Conservation (phyloP, 2,797 vertebrate genomes). For the Lateolabrax maculatus region DNA sequence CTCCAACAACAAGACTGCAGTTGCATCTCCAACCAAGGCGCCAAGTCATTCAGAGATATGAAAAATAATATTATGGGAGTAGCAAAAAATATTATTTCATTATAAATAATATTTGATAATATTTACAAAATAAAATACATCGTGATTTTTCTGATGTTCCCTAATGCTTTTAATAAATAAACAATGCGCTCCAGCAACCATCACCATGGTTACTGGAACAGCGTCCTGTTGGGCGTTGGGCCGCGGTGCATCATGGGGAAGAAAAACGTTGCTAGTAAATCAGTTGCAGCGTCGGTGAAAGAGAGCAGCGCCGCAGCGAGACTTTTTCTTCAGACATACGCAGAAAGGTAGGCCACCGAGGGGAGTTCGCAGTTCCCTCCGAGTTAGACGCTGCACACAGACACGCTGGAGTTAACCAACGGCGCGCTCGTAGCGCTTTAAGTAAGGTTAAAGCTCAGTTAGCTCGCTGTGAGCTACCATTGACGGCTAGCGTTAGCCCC, state of each 20-base stretch:
- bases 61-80: background rate
- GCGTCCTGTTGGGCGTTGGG: conserved; percentile 47
- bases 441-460: conserved; percentile 17
- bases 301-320: background rate
- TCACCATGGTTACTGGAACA: conserved; percentile 63
- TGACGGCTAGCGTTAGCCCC: conserved; percentile 40
- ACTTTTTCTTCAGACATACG: background rate
- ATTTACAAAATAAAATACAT: too few relatives aligned
- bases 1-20: background rate
- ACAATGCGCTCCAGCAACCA: background rate
- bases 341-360: background rate
- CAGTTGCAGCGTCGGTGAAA: background rate
- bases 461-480: conserved; percentile 1
- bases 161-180: background rate
- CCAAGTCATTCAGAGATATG: too few relatives aligned
- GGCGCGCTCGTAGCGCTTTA: background rate
- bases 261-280: conserved; percentile 30
- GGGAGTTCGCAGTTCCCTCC: background rate
- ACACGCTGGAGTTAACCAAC: rapidly evolving
- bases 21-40: background rate
- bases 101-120: too few relatives aligned
- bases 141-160: too few relatives aligned
- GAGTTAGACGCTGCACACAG: background rate
- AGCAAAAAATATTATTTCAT: too few relatives aligned
- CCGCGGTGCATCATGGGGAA: conserved; percentile 71